These are phyloP conservation scores for Centropus unirufus DNA, from an alignment of 2,113 vertebrate genomes.

Conservation along the genomic window DNA sequence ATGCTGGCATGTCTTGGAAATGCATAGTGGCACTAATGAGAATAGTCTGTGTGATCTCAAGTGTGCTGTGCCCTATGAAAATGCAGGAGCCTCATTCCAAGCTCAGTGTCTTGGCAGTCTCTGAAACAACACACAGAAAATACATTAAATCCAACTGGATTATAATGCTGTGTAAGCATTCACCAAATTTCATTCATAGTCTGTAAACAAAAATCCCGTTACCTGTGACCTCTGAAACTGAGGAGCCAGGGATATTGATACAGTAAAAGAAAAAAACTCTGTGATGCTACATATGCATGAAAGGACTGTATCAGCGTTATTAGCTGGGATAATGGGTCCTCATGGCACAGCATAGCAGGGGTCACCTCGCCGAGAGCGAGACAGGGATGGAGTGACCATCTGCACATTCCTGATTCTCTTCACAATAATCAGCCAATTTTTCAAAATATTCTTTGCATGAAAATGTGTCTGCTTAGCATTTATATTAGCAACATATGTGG, in stretches of 20 bases:
- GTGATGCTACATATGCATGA: background rate
- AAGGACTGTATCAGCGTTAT: background rate
- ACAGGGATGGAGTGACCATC: background rate
- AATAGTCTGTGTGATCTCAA: background rate
- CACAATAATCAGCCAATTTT: background rate
- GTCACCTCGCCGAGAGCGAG: background rate
- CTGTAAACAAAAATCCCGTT: conserved; percentile 2
- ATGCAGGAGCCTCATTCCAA: background rate
- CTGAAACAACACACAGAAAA: background rate
- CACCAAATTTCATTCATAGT: background rate
- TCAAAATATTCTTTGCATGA: background rate
- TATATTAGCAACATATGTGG: conserved; percentile 14
- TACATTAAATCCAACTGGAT: background rate
- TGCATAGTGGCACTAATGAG: background rate
- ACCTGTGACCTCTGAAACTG: background rate
- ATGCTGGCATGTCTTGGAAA: background rate
- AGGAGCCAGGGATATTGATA: background rate
- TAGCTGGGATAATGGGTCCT: background rate
- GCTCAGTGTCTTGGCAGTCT: background rate
- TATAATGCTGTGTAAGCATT: background rate
- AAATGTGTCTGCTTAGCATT: background rate
- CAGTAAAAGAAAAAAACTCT: background rate
- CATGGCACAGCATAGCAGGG: background rate
- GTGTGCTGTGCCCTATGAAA: background rate
- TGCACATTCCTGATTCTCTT: conserved; percentile 19